Percentiles rank a stretch among this genome's conserved stretches.
phyloP scores from a whole-genome alignment of 2,113 vertebrate species.

The Ophiodon elongatus region DNA sequence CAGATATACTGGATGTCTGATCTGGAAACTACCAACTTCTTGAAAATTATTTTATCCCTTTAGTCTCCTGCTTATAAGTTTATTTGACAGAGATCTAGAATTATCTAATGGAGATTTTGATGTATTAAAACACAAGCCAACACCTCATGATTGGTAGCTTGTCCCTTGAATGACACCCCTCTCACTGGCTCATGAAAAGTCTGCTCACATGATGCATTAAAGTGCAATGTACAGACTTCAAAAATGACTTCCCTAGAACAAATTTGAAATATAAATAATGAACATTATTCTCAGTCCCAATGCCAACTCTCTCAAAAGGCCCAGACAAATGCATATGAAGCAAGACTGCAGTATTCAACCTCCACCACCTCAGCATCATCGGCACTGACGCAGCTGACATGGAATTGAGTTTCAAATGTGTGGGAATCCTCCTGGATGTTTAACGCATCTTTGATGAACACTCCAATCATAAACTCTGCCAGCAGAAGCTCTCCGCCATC shows the following conservation, averaged over 20 bases:
- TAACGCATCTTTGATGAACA: neutral
- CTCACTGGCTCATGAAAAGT: neutral
- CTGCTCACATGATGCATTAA: neutral
- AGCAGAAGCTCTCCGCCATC: neutral
- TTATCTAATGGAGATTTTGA: neutral
- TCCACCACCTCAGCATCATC: neutral
- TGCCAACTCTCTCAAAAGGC: neutral
- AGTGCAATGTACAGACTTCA: neutral
- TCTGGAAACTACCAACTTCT: constrained; percentile 15
- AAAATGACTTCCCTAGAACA: neutral
- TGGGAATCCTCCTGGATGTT: neutral
- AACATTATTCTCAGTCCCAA: neutral
- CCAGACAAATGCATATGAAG: neutral
- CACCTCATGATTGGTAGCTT: neutral
- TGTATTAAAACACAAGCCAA: neutral
- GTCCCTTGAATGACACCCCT: neutral
- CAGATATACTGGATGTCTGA: neutral
- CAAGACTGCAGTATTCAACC: neutral
- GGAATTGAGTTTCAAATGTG: neutral
- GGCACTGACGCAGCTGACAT: neutral
- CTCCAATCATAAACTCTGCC: constrained; percentile 14
- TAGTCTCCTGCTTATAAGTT: neutral
- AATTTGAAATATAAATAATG: neutral
- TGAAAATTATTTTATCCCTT: neutral
- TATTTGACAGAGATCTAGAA: neutral